Conservation (phyloP, 2,888 invertebrate genomes). For the Lepidocyrtinus sp. region DNA sequence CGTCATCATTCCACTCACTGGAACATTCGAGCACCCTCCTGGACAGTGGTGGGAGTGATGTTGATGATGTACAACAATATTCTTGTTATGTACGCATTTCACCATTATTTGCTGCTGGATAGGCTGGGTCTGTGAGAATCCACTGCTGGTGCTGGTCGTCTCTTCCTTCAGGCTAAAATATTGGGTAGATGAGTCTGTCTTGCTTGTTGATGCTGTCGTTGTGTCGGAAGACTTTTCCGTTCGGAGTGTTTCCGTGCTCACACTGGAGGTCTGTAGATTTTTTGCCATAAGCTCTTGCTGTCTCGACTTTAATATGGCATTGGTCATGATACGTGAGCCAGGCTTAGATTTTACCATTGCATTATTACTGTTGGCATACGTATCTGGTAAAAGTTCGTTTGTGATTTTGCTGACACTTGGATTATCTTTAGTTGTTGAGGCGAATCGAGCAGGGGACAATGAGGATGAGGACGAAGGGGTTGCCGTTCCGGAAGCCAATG, state of each 20-base stretch:
- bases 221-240: conserved; percentile 39
- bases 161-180: conserved; percentile 51
- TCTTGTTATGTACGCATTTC: conserved; percentile 31
- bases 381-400: no score
- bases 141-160: conserved; percentile 24
- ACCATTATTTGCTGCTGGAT: conserved; percentile 26
- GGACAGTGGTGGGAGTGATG: conserved; percentile 50
- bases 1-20: background rate
- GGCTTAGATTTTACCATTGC: conserved; percentile 43
- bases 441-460: conserved; percentile 29
- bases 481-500: conserved; percentile 21
- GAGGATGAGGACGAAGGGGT: conserved; percentile 35
- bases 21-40: conserved; percentile 14
- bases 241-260: conserved; percentile 41
- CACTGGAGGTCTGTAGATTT: conserved; percentile 11
- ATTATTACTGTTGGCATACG: no score
- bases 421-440: background rate
- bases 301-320: conserved; percentile 59
- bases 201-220: conserved; percentile 30
- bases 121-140: background rate
- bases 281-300: conserved; percentile 61
- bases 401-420: background rate
- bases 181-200: conserved; percentile 45
- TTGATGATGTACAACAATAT: conserved; percentile 39
- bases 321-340: conserved; percentile 65